A percentile compares a stretch with the other conserved stretches of the same genome.
Conservation (phyloP, 2,113 vertebrate genomes). For the Chaetops frenatus region DNA sequence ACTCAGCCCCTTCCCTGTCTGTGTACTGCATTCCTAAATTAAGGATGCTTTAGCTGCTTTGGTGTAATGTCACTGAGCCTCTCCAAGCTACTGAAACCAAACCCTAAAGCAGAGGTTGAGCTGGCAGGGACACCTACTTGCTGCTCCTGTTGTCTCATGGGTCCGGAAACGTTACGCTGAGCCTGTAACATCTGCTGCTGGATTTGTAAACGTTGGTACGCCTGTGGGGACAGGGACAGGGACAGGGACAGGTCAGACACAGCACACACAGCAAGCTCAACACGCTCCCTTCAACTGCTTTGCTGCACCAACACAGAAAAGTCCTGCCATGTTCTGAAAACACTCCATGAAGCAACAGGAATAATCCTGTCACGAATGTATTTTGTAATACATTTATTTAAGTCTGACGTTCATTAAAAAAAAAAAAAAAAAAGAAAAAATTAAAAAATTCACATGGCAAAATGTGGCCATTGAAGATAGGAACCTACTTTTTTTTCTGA, state of each 20-base stretch:
- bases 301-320: background rate
- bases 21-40: background rate
- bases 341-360: background rate
- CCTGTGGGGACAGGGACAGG: slow-evolving; percentile 64
- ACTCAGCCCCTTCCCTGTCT: background rate
- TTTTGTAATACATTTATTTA: background rate
- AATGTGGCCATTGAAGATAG: background rate
- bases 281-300: background rate
- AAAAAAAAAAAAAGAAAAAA: background rate
- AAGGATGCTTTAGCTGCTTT: background rate
- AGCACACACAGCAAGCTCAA: background rate
- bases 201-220: slow-evolving; percentile 99
- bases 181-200: slow-evolving; percentile 99
- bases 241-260: background rate
- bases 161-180: slow-evolving; percentile 97
- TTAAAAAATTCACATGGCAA: accelerated
- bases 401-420: accelerated
- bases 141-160: slow-evolving; percentile 99
- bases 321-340: background rate
- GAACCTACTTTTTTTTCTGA: background rate
- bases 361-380: background rate
- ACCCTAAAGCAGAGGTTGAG: background rate
- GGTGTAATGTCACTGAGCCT: background rate
- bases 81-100: background rate
- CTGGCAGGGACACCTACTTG: slow-evolving; percentile 80